phyloP scores from a whole-genome alignment of 2,888 invertebrate genomes.

The Dasypolia templi region DNA sequence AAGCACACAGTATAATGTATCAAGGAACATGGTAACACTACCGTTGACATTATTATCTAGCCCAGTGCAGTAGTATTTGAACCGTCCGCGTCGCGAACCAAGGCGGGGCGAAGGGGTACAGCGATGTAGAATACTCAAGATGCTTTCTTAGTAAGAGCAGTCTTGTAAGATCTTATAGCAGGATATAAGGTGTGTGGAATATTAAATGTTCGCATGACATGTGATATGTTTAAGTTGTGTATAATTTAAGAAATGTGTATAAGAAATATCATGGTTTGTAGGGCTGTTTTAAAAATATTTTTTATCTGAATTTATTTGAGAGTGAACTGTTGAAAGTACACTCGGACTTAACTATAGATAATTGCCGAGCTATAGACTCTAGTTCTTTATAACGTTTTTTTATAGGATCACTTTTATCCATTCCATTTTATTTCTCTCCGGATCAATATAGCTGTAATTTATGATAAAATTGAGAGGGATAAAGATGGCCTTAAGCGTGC shows the following conservation, averaged over 20 bases:
- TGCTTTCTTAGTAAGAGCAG: slow-evolving; percentile 32
- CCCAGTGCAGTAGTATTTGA: slow-evolving; percentile 48
- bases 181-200: slow-evolving; percentile 15
- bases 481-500: slow-evolving; percentile 27
- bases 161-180: slow-evolving; percentile 31
- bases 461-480: slow-evolving; percentile 51
- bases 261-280: too few species aligned
- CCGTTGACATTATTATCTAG: slow-evolving; percentile 39
- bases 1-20: slow-evolving; percentile 43
- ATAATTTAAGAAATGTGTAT: not conserved
- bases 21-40: slow-evolving; percentile 42
- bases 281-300: not conserved
- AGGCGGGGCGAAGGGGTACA: slow-evolving; percentile 30
- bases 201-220: slow-evolving; percentile 6
- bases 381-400: not conserved
- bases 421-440: slow-evolving; percentile 9
- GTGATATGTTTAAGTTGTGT: not conserved
- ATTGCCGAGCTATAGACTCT: not conserved
- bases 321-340: not conserved
- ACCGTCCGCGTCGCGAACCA: slow-evolving; percentile 30
- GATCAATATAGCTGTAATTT: slow-evolving; percentile 52
- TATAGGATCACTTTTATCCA: slow-evolving; percentile 1
- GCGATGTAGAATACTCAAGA: slow-evolving; percentile 29
- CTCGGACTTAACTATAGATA: not conserved
- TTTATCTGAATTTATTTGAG: not conserved